Evolutionary conservation across 2,113 vertebrate species (phyloP).

Genomic region (Oxyura jamaicensis): DNA sequence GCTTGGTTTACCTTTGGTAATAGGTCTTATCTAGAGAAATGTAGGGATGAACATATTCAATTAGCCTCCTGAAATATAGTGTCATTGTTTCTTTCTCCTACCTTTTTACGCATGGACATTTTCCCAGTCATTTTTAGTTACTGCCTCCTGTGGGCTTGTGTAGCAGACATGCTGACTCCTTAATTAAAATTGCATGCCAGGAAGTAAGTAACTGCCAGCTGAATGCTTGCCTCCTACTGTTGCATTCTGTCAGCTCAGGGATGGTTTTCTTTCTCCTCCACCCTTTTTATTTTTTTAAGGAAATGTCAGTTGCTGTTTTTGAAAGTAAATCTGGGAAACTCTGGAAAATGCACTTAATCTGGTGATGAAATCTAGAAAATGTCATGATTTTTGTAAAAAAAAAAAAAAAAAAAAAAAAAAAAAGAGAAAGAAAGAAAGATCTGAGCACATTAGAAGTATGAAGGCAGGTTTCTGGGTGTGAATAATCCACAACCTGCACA

Average conservation of each 20-base stretch:
- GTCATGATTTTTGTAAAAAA: not conserved
- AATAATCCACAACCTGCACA: not conserved
- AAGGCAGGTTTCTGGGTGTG: not conserved
- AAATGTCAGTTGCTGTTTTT: conserved; percentile 42
- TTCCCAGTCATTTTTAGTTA: conserved; percentile 66
- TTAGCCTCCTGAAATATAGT: conserved; percentile 34
- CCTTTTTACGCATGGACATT: conserved; percentile 42
- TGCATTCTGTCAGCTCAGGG: conserved; percentile 71
- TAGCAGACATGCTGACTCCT: conserved; percentile 73
- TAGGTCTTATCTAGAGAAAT: not conserved
- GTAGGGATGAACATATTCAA: conserved; percentile 22
- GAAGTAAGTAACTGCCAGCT: conserved; percentile 73
- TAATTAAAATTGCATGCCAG: conserved; percentile 79
- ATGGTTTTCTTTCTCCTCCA: conserved; percentile 36
- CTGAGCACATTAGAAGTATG: not conserved
- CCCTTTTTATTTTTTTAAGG: not conserved
- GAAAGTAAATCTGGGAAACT: conserved; percentile 32
- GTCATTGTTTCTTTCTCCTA: conserved; percentile 55
- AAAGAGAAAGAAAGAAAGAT: not conserved
- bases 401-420: not conserved
- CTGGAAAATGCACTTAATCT: not conserved
- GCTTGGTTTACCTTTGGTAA: not conserved
- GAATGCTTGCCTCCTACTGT: conserved; percentile 72
- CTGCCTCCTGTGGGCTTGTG: conserved; percentile 66
- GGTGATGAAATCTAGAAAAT: not conserved